Evolutionary conservation across 2,888 invertebrate genomes (phyloP).

Genomic region (Himalopsyche anomala): DNA sequence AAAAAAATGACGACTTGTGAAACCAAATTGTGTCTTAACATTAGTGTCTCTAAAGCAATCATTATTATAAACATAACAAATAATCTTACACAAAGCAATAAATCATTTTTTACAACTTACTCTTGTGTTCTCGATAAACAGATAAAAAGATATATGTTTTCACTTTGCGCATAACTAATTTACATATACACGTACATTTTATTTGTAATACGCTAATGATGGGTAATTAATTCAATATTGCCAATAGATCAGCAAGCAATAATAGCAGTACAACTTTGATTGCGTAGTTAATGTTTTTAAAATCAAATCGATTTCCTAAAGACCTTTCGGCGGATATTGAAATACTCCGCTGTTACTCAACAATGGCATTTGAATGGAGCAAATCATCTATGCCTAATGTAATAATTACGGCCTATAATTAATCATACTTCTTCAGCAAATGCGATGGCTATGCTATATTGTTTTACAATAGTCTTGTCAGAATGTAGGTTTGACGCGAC

Average conservation of each 20-base stretch:
- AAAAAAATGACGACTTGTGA: too few species aligned
- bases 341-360: background rate
- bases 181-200: too few species aligned
- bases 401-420: slow-evolving; percentile 7
- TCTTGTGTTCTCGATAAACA: too few species aligned
- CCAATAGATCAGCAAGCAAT: background rate
- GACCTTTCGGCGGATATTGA: slow-evolving; percentile 33
- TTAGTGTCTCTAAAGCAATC: too few species aligned
- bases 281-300: background rate
- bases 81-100: too few species aligned
- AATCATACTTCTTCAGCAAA: slow-evolving; percentile 15
- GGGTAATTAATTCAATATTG: slow-evolving; percentile 1
- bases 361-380: slow-evolving; percentile 24
- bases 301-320: background rate
- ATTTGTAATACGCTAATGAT: too few species aligned
- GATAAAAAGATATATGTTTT: too few species aligned
- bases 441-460: background rate
- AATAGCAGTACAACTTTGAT: background rate
- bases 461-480: background rate
- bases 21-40: too few species aligned
- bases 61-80: too few species aligned
- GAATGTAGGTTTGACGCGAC: background rate
- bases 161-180: too few species aligned
- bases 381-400: slow-evolving; percentile 35
- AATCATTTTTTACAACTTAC: too few species aligned